phyloP scores from a whole-genome alignment of 1,140 invertebrate species.

The Vanessa tameamea region DNA sequence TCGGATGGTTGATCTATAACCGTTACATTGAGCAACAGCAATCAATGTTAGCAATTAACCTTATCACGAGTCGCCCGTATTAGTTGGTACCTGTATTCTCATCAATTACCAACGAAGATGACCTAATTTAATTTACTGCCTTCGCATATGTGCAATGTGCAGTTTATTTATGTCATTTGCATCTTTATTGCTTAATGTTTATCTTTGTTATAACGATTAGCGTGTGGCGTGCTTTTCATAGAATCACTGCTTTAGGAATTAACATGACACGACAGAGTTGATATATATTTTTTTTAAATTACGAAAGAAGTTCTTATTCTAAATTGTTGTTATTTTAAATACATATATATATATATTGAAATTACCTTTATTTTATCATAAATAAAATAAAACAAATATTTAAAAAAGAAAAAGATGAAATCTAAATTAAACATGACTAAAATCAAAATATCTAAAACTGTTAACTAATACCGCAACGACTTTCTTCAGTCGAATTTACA shows the following conservation, averaged over 20 bases:
- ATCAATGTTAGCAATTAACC: constrained; percentile 5
- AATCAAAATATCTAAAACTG: no score
- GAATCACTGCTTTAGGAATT: neutral
- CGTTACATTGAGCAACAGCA: neutral
- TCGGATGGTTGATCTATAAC: neutral
- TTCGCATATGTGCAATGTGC: constrained; percentile 12
- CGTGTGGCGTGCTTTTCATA: neutral
- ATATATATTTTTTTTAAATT: no score
- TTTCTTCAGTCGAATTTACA: neutral
- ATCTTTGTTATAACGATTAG: constrained; percentile 1
- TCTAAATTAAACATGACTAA: no score
- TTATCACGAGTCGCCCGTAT: constrained; percentile 9
- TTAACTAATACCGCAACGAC: no score
- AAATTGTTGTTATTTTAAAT: no score
- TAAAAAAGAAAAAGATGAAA: no score
- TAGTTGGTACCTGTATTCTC: constrained; percentile 4
- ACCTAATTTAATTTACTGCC: constrained; percentile 31
- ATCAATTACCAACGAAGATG: constrained; percentile 26
- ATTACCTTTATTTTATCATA: no score
- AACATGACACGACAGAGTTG: no score
- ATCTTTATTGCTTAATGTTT: constrained; percentile 11
- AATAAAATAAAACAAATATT: no score
- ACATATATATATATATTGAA: no score
- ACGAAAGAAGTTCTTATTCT: no score
- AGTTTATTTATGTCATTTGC: constrained; percentile 7